Base-by-base conservation (phyloP, 2,113 vertebrate species). In the Dicaeum eximium region DNA sequence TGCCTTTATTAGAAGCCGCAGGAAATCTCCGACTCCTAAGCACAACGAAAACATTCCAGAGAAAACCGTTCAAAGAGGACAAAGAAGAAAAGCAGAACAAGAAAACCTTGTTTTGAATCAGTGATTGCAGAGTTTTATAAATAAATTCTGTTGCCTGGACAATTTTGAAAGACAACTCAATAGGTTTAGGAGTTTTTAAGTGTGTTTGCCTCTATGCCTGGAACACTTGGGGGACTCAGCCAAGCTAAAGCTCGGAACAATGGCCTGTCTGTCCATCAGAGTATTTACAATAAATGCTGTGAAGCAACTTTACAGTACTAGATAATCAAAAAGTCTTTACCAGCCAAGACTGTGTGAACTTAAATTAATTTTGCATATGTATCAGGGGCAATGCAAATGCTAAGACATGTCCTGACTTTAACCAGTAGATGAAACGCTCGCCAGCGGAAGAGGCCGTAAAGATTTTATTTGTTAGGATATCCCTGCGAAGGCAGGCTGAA, bases 31-130 rank as follows among this genome's bases (percentile, higher is more conserved):
- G 7, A 96, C 94, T 97, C 95, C 93, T 93, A 88, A 96, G 95
- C 95, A 96, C 95, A 96, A 96, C 65, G 93, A 97, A 96, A 97
- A 97, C 95, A 97, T 96, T 97, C 96, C 96, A 96, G 91, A 96
- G 96, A 96, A 96, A 96, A 96, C 88, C 47, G 86, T 95, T 96
- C 94, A 96, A 96, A 96, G 95, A 88, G 77, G 95, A 97, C 95
- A 97, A 96, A 97, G 80, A 89, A 96, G 96, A 79, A 96, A 92
- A 96, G 92, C 93, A 96, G 95, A 96, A 95, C 95, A 95, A 96
- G 95, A 96, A 97, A 97, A 97, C 95, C 93, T 96, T 97, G 95
- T 96, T 97, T 97, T 95, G 93, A 97, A 95, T 97, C 95, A 94
- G 84, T 12, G 80, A 97, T 92, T 69, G 94, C 20, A 13, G 95